Percentiles rank a stretch among this genome's conserved stretches.
phyloP scores from a whole-genome alignment of 2,113 vertebrate genomes.

The Speoplatyrhinus poulsoni region DNA sequence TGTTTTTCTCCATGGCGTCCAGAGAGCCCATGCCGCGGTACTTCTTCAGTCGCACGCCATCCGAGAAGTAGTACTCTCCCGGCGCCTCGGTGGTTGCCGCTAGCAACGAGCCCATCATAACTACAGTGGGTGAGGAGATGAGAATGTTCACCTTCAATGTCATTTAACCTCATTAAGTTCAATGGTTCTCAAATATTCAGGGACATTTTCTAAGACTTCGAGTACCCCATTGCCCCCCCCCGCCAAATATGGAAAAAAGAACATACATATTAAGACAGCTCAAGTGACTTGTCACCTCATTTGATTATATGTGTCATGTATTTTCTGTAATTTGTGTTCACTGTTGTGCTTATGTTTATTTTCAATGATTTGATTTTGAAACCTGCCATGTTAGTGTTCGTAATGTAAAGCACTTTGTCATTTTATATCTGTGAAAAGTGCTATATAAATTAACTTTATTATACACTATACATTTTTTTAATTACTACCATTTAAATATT shows the following conservation, averaged over 20 bases:
- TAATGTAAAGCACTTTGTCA: too few species aligned
- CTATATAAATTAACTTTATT: too few species aligned
- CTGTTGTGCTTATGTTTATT: too few species aligned
- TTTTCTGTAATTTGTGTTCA: too few species aligned
- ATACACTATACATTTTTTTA: too few species aligned
- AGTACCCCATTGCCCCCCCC: neutral
- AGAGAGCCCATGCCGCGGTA: constrained; percentile 93
- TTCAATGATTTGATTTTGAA: too few species aligned
- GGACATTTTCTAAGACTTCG: neutral
- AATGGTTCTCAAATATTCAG: neutral
- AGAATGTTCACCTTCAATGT: neutral
- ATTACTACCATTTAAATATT: too few species aligned
- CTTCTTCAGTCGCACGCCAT: constrained; percentile 91
- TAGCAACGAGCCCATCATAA: constrained; percentile 94
- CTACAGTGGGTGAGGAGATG: constrained; percentile 54
- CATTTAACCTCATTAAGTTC: neutral
- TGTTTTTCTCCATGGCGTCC: constrained; percentile 92
- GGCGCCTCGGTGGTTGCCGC: constrained; percentile 91
- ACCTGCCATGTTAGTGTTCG: too few species aligned
- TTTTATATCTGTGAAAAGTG: too few species aligned
- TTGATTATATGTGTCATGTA: too few species aligned
- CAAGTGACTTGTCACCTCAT: too few species aligned
- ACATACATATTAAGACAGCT: neutral
- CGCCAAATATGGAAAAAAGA: neutral
- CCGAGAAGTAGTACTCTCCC: constrained; percentile 93